Conservation (phyloP, 1,140 invertebrate genomes). For the Drosophila ohnishii region DNA sequence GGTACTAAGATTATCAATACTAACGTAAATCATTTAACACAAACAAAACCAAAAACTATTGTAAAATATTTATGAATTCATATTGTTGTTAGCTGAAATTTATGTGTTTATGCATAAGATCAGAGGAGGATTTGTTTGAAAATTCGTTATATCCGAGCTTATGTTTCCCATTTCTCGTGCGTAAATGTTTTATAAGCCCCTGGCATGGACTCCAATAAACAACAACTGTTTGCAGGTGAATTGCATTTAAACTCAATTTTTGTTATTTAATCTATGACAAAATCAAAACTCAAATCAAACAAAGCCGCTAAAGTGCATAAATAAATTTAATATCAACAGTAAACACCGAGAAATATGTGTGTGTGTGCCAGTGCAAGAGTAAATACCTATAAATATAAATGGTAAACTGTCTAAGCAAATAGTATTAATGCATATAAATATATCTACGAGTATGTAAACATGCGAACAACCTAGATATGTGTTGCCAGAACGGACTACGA, state of each 20-base stretch:
- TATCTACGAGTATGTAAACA: slow-evolving; percentile 21
- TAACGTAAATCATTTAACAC: slow-evolving; percentile 9
- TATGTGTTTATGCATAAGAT: slow-evolving; percentile 28
- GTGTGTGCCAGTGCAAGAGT: slow-evolving; percentile 33
- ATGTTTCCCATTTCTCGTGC: slow-evolving; percentile 19
- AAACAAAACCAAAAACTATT: slow-evolving; percentile 51
- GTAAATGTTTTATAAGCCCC: slow-evolving; percentile 41
- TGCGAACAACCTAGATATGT: slow-evolving; percentile 9
- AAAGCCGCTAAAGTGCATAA: slow-evolving; percentile 66
- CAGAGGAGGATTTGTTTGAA: slow-evolving; percentile 10
- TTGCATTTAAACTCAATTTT: slow-evolving; percentile 70
- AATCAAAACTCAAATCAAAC: slow-evolving; percentile 75
- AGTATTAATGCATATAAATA: slow-evolving; percentile 35
- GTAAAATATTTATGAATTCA: slow-evolving; percentile 72
- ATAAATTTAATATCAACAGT: slow-evolving; percentile 56
- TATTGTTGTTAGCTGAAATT: slow-evolving; percentile 55
- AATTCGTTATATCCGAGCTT: slow-evolving; percentile 21
- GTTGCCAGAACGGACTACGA: slow-evolving; percentile 24
- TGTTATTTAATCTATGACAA: slow-evolving; percentile 54
- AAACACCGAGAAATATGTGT: slow-evolving; percentile 30
- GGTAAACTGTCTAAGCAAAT: slow-evolving; percentile 48
- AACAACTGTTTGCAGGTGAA: slow-evolving; percentile 64
- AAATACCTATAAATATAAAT: slow-evolving; percentile 56
- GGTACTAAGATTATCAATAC: slow-evolving; percentile 64
- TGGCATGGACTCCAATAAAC: slow-evolving; percentile 9